A percentile compares a stretch with the other conserved stretches of the same genome.
These are phyloP conservation scores for Harpagus bidentatus DNA, from an alignment of 2,113 vertebrate species.

Conservation along the genomic window DNA sequence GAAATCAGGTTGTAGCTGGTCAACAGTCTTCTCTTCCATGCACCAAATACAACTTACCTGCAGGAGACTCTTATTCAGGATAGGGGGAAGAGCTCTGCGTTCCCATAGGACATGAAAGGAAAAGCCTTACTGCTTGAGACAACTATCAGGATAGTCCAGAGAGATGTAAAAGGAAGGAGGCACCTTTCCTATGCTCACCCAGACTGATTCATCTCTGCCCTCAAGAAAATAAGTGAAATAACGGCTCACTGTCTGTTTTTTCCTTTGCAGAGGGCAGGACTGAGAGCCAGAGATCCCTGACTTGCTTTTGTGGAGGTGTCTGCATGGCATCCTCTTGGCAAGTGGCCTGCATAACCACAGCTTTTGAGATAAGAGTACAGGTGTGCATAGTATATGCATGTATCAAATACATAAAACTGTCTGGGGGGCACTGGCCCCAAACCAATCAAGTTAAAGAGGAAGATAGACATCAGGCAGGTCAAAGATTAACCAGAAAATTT, in stretches of 20 bases:
- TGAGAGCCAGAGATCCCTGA: neutral
- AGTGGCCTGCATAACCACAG: neutral
- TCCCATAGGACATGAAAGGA: neutral
- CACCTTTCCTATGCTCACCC: neutral
- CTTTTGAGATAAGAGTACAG: accelerated
- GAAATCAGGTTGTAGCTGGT: neutral
- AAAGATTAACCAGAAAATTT: neutral
- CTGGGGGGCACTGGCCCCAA: neutral
- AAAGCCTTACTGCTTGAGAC: neutral
- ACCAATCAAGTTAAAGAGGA: neutral
- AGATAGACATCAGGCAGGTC: neutral
- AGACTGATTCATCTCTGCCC: neutral
- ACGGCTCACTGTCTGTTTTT: neutral
- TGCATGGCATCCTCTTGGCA: neutral
- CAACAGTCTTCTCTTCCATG: neutral
- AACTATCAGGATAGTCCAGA: neutral
- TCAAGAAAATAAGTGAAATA: neutral
- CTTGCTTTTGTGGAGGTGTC: neutral
- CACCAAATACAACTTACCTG: neutral
- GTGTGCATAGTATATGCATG: too few relatives aligned
- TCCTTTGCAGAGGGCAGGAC: neutral
- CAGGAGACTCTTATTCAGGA: neutral
- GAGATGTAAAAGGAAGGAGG: neutral
- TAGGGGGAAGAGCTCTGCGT: neutral
- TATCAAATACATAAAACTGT: neutral